Evolutionary conservation across 2,888 invertebrate genomes (phyloP), one percentile per base, ranked within the genome.

Genomic region (Quadriops clusia): DNA sequence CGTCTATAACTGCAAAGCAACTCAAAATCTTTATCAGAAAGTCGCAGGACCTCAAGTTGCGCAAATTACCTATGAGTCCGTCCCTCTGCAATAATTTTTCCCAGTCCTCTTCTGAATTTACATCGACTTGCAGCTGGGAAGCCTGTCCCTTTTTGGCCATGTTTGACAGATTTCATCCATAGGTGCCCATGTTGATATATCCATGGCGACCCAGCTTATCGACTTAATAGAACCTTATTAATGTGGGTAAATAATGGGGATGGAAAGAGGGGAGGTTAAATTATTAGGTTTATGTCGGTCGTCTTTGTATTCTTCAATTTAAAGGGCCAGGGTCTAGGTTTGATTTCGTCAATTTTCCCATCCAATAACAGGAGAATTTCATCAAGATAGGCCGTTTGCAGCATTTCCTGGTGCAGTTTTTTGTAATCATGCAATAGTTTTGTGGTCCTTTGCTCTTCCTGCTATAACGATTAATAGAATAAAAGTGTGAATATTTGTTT

Each of bases 81-180:
- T 78, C 75, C 44, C 74, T 72, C 27, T 72, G 64, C 23, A 90
- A 48, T 45, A 89, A 74, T 53, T 79, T 81, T 30, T 74, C 71
- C 77, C 89, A 84, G 30, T 91, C 90, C 36, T 90, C 90, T 44
- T 90, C 83, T 2, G 66, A 81, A 44, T 72, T 74, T 20, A 91
- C 68, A 51, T 90, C 90, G 1, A 74, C 68, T 61, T 87, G 86
- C 34, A 87, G 60, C 46, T 82, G 81, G 8, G 80, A 74, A 38
- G 76, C 74, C 22, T 72, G 76, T 16, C 75, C 79, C 58, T 84
- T 85, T 61, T 84, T 86, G 4, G 76, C 72, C 72, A 75, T 75
- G 47, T 18, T 25, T n/a, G n/a, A n/a, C n/a, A n/a, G n/a, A n/a
- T n/a, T n/a, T n/a, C n/a, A n/a, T n/a, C n/a, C n/a, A n/a, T 11